Percentiles rank a stretch among this genome's conserved stretches.
phyloP scores from a whole-genome alignment of 2,797 vertebrate genomes.

The Arctocebus calabarensis region DNA sequence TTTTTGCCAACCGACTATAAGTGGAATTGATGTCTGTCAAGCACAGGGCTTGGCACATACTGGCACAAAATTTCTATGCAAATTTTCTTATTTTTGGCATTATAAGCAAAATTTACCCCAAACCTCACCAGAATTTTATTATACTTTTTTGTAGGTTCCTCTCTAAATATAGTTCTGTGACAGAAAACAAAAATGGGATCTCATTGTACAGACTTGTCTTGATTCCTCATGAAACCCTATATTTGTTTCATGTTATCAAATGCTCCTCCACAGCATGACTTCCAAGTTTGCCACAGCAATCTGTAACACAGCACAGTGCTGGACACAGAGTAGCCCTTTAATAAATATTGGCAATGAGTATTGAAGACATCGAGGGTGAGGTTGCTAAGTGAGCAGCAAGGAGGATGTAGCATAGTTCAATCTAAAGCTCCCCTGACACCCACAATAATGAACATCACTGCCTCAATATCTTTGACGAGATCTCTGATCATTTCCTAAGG shows the following conservation, averaged over 20 bases:
- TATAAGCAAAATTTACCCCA: conserved; percentile 18
- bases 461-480: conserved; percentile 2
- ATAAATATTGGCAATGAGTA: neutral
- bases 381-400: neutral
- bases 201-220: neutral
- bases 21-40: neutral
- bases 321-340: neutral
- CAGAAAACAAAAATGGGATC: neutral
- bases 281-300: neutral
- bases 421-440: neutral
- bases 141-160: conserved; percentile 18
- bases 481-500: conserved; percentile 47
- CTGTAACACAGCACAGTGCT: neutral
- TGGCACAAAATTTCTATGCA: neutral
- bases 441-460: neutral
- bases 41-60: neutral
- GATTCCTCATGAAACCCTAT: neutral
- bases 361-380: neutral
- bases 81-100: conserved; percentile 29
- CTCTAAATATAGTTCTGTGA: conserved; percentile 40
- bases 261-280: neutral
- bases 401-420: neutral
- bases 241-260: conserved; percentile 13
- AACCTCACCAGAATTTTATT: neutral
- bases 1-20: neutral